Percentiles rank a stretch among this genome's conserved stretches.
phyloP scores from a whole-genome alignment of 2,888 invertebrate genomes.

The Eustalomyia histrio region DNA sequence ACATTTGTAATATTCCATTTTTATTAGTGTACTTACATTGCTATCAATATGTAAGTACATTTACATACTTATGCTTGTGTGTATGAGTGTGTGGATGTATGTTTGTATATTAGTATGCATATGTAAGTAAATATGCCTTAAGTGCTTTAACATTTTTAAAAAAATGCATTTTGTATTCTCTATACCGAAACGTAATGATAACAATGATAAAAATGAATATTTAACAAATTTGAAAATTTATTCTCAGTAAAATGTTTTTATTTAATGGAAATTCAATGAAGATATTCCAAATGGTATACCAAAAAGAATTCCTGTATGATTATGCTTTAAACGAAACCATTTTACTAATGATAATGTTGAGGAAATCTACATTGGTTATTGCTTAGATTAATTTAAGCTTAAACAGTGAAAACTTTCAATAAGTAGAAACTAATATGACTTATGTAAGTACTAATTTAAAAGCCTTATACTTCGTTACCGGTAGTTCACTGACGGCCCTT shows the following conservation, averaged over 20 bases:
- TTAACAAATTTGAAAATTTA: conserved; percentile 1
- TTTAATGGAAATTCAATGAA: neutral
- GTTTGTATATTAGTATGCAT: neutral
- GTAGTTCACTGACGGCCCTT: no score
- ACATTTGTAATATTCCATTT: conserved; percentile 33
- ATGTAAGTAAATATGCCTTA: conserved; percentile 8
- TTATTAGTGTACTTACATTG: conserved; percentile 20
- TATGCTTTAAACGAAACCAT: no score
- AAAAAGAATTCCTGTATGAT: no score
- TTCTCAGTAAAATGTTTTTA: neutral
- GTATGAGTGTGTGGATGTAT: neutral
- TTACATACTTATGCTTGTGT: neutral
- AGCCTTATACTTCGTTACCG: no score
- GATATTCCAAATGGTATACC: no score
- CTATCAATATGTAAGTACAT: conserved; percentile 10
- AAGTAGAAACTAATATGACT: no score
- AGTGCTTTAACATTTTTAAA: conserved; percentile 2
- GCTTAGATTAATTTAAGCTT: no score
- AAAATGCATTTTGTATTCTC: neutral
- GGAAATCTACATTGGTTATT: no score
- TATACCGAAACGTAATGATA: neutral
- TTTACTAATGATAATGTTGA: no score
- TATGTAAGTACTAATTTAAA: no score
- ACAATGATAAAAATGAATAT: neutral
- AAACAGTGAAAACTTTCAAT: neutral